Conservation (phyloP, 2,113 vertebrate species). For the Galeopterus variegatus region DNA sequence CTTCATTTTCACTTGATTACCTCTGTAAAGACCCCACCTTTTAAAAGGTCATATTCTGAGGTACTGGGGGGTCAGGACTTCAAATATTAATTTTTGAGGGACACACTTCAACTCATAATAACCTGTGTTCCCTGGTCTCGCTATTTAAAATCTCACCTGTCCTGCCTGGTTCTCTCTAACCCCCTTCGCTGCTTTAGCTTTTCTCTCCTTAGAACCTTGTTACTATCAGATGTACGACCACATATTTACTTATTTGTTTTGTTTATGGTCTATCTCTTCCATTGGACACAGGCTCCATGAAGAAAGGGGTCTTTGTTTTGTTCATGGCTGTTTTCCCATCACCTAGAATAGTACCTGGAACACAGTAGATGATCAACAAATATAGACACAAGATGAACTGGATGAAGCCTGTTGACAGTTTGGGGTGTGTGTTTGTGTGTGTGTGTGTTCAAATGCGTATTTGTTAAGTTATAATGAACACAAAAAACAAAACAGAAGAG, state of each 20-base stretch:
- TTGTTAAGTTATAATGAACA: too few relatives aligned
- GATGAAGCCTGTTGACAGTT: not conserved
- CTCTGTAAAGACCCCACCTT: not conserved
- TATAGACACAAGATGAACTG: not conserved
- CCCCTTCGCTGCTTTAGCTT: not conserved
- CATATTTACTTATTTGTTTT: not conserved
- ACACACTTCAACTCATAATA: not conserved
- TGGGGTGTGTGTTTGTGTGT: too few relatives aligned
- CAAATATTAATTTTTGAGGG: not conserved
- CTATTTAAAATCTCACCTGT: fast-evolving
- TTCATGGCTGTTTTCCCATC: not conserved
- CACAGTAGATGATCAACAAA: not conserved
- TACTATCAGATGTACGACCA: too few relatives aligned
- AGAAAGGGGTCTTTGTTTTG: not conserved
- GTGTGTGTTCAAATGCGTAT: too few relatives aligned
- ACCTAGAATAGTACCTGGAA: not conserved
- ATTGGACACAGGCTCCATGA: not conserved
- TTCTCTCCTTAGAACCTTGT: not conserved
- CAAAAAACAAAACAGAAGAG: too few relatives aligned
- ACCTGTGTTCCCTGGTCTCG: not conserved
- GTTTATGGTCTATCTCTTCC: not conserved
- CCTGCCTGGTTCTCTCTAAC: not conserved
- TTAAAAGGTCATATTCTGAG: not conserved
- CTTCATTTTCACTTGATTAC: not conserved
- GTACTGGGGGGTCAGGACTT: not conserved